These are phyloP conservation scores for Albula goreensis DNA, from an alignment of 2,113 vertebrate species.

Conservation along the genomic window DNA sequence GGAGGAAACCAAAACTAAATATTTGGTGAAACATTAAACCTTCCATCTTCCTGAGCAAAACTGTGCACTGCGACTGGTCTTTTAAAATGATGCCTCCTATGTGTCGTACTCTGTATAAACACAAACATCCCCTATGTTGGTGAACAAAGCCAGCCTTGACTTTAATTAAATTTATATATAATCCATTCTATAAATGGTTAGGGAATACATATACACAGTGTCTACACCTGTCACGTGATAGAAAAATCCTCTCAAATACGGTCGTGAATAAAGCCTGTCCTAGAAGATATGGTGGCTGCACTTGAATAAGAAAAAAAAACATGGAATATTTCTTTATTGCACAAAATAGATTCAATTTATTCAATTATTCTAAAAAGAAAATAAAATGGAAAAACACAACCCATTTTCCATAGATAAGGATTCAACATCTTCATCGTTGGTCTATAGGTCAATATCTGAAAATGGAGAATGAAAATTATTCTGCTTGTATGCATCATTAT, in stretches of 20 bases:
- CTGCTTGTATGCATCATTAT: neutral
- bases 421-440: conserved; percentile 21
- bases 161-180: no score
- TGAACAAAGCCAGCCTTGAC: neutral
- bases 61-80: neutral
- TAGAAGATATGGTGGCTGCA: neutral
- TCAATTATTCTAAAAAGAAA: neutral
- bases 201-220: neutral
- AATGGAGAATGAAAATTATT: neutral
- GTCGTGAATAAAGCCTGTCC: neutral
- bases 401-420: neutral
- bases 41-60: neutral
- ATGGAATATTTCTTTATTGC: neutral
- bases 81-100: neutral
- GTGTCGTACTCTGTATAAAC: neutral
- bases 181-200: no score
- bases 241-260: neutral
- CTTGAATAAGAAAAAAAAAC: neutral
- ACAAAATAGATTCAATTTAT: neutral
- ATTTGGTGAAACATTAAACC: neutral
- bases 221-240: neutral
- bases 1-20: neutral
- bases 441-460: conserved; percentile 14
- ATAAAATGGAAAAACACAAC: neutral
- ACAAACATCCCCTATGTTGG: neutral